Evolutionary conservation across 1,140 invertebrate species (phyloP), one percentile per base, ranked within the genome.

Genomic region (Whitmania pigra): DNA sequence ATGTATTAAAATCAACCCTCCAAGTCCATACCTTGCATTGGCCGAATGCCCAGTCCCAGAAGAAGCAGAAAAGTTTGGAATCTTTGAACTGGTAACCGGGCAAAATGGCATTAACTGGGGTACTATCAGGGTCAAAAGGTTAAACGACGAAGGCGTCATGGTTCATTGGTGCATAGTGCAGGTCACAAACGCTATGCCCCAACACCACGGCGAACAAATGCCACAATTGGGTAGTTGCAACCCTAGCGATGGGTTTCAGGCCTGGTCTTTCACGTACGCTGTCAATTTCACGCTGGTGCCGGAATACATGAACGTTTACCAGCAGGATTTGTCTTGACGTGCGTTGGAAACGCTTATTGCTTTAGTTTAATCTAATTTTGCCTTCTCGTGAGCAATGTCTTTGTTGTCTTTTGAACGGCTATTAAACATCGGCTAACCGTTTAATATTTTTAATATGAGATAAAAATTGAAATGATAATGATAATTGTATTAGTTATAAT

Each of bases 181-280:
- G 69, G 69, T 70, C 20, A 70, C 73, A n/a, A 73, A 73, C 54
- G 69, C 69, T 7, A 53, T 74, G 60, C 18, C 31, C 17, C 40
- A 53, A 20, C 73, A 74, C 67, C 53, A n/a, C 18, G 22, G 53
- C 0, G 70, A 74, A 63, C 73, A 74, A 69, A 74, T 74, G 73
- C 73, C 73, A 0, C 57, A 74, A 63, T n/a, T 74, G 9, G 73
- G 57, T 2, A 53, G 25, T 25, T 74, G 73, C 71, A 49, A 74
- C 27, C 43, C n/a, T 6, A 69, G 29, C 49, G 70, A 74, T 22
- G 49, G 40, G 18, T 74, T 72, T 53, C 73, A 74, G 71, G 53
- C 49, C 25, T 74, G 73, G 73, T 22, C 67, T n/a, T 74, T 72
- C 63, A 74, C 70, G 1, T 74, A 72, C 63, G 67, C 49, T n/a